Evolutionary conservation across 2,113 vertebrate genomes (phyloP).

Genomic region (Vulpes ferrilata): DNA sequence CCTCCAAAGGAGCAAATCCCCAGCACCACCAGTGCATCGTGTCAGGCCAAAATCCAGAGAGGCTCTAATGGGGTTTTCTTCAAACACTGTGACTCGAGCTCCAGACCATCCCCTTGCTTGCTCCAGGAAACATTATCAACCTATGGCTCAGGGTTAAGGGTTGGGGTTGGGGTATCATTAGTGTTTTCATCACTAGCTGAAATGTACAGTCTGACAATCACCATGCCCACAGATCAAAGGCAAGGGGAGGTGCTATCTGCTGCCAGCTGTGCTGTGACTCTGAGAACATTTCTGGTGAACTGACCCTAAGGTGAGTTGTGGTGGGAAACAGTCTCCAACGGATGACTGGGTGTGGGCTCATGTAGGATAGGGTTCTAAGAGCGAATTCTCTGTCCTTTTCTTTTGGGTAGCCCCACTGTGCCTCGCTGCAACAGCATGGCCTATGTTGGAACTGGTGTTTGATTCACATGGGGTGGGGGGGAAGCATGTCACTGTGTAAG

Average conservation of each 20-base stretch:
- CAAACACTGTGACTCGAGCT: neutral
- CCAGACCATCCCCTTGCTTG: neutral
- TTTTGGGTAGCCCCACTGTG: neutral
- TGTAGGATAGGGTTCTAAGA: neutral
- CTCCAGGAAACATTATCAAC: slow-evolving; percentile 70
- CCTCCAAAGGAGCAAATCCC: neutral
- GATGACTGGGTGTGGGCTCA: neutral
- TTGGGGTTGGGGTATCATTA: slow-evolving; percentile 70
- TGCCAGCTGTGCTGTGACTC: slow-evolving; percentile 51
- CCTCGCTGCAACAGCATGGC: neutral
- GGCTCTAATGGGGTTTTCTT: neutral
- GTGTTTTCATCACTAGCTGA: slow-evolving; percentile 79
- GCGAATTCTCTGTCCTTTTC: neutral
- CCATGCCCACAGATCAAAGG: slow-evolving; percentile 78
- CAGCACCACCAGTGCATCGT: neutral
- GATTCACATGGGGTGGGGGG: accelerated
- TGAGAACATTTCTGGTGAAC: slow-evolving; percentile 67
- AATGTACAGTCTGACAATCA: slow-evolving; percentile 77
- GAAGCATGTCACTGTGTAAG: neutral
- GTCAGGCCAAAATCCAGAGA: neutral
- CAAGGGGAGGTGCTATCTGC: slow-evolving; percentile 64
- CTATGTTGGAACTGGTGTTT: neutral
- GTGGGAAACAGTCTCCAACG: neutral
- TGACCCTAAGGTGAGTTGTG: slow-evolving; percentile 76
- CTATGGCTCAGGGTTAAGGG: slow-evolving; percentile 65